Base-by-base conservation (phyloP, 2,888 invertebrate species). In the Calliphora vomitoria region DNA sequence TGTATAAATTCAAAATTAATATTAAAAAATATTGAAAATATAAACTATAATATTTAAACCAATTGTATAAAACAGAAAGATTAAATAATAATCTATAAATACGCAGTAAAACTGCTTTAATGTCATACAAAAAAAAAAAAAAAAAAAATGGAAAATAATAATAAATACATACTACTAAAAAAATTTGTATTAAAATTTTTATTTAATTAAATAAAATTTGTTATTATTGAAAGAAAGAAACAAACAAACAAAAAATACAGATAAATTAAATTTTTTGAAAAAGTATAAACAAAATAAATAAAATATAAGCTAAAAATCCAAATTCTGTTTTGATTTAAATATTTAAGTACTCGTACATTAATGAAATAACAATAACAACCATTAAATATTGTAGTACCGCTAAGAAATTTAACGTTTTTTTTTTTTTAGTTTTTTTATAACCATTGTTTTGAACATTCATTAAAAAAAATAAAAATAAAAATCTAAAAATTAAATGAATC, bases 41-140 rank as follows among this genome's bases (percentile, higher is more conserved):
- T n/a, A n/a, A 64, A 0, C 11, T 64, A 15, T n/a, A 8, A 41
- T 20, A 15, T 5, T 20, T 5, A 66, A 11, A 20, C 3, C 5
- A 35, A 62, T 41, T 38, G 20, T 64, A 25, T 41, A 18, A 68
- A 18, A 18, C 3, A 58, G 31, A 35, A 62, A 62, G 8, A 31
- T 31, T 50, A 50, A 25, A 31, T 41, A 50, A 66, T 25, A 72
- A 55, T 55, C 50, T 38, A 38, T 15, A 38, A 72, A n/a, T 55
- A 72, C 55, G 71, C 71, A 72, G 71, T 72, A 35, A 55, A 38
- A 72, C 55, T 72, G 71, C 71, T 72, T 55, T 38, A 72, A 20
- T 72, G 38, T 55, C 55, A 38, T 6, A 35, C 5, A 60, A 31
- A 60, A 31, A 60, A n/a, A 60, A 15, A 60, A 35, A n/a, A n/a